Evolutionary conservation across 1,140 invertebrate genomes (phyloP).

Genomic region (Sycophila sp.): DNA sequence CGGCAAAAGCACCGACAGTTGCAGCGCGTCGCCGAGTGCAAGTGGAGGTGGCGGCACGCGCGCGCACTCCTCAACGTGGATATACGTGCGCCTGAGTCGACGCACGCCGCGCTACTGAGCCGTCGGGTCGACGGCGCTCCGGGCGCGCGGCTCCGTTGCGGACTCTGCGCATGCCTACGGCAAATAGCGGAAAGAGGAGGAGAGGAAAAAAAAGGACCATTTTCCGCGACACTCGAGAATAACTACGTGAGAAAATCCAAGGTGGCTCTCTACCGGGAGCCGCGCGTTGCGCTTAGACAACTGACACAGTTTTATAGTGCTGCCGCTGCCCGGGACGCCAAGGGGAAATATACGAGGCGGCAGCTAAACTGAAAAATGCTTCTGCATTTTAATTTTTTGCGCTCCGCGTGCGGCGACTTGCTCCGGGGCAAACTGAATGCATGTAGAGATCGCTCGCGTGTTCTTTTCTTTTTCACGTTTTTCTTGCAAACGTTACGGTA

Average conservation of each 20-base stretch:
- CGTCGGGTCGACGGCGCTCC: conserved; percentile 47
- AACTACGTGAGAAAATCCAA: conserved; percentile 44
- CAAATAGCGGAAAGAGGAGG: neutral
- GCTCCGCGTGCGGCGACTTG: neutral
- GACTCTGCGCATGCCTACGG: conserved; percentile 4
- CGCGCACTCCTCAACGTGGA: conserved; percentile 17
- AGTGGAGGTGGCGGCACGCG: neutral
- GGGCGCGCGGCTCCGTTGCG: conserved; percentile 24
- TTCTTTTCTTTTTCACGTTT: too few species aligned
- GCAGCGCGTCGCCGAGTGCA: neutral
- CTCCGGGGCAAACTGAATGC: too few species aligned
- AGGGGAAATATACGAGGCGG: neutral
- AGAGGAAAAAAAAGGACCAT: neutral
- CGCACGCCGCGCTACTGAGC: conserved; percentile 65
- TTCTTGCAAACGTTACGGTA: too few species aligned
- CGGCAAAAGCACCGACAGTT: too few species aligned
- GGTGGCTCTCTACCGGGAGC: neutral
- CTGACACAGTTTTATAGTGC: neutral
- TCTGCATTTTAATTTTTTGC: neutral
- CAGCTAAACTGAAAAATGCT: neutral
- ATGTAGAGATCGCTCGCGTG: too few species aligned
- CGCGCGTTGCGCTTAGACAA: neutral
- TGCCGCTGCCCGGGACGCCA: neutral
- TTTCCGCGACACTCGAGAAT: neutral
- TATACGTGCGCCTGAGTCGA: conserved; percentile 61